Percentiles rank a stretch among this genome's conserved stretches.
Conservation (phyloP, 2,888 invertebrate species). For the Neelides folsomi region DNA sequence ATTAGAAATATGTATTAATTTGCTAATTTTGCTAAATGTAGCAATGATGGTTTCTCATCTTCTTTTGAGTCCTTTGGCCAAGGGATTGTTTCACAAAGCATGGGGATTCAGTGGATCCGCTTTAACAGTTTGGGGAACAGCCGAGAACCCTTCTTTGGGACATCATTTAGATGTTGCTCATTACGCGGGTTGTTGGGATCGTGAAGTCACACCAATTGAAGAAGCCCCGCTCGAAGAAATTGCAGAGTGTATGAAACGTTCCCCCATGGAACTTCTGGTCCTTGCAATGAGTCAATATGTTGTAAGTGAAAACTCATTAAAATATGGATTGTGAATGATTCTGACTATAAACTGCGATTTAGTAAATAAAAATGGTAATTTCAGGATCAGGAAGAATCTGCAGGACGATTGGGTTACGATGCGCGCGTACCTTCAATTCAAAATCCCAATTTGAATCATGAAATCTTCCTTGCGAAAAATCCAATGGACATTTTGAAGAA, state of each 20-base stretch:
- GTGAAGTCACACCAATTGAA: constrained; percentile 9
- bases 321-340: not conserved
- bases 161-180: constrained; percentile 16
- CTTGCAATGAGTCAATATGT: constrained; percentile 9
- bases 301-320: no score
- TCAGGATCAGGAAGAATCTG: constrained; percentile 5
- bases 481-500: constrained; percentile 15
- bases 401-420: constrained; percentile 15
- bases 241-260: constrained; percentile 8
- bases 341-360: not conserved
- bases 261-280: not conserved
- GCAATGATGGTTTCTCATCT: not conserved
- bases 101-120: constrained; percentile 16
- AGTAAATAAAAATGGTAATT: not conserved
- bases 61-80: constrained; percentile 11
- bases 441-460: not conserved
- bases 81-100: constrained; percentile 10
- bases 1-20: no score
- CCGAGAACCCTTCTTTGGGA: constrained; percentile 13
- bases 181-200: not conserved
- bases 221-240: constrained; percentile 8
- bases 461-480: constrained; percentile 4
- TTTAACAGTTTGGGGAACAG: constrained; percentile 14
- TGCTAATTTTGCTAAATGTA: no score
- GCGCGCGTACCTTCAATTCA: constrained; percentile 17